Percentiles rank a stretch among this genome's conserved stretches.
phyloP scores from a whole-genome alignment of 1,140 invertebrate genomes.

The Drosophila tristis region DNA sequence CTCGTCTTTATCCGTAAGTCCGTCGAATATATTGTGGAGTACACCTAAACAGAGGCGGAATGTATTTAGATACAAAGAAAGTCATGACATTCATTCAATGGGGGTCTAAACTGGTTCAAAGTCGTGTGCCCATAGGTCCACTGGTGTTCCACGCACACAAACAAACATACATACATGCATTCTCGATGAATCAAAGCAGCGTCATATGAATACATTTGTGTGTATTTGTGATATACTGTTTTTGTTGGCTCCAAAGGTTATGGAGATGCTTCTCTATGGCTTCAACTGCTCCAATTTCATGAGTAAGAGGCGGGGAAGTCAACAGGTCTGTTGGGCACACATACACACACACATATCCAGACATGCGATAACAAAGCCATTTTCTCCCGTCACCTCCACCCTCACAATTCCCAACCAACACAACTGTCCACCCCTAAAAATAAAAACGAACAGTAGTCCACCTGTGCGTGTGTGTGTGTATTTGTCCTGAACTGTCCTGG shows the following conservation, averaged over 20 bases:
- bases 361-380: conserved; percentile 1
- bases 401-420: too few relatives aligned
- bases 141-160: background rate
- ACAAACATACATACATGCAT: background rate
- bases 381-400: conserved; percentile 3
- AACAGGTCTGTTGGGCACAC: conserved; percentile 48
- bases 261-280: conserved; percentile 30
- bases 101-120: conserved; percentile 18
- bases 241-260: conserved; percentile 11
- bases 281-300: conserved; percentile 17
- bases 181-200: background rate
- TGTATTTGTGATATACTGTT: conserved; percentile 44
- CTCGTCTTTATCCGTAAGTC: conserved; percentile 86
- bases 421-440: conserved; percentile 18
- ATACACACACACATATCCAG: conserved; percentile 10
- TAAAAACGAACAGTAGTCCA: conserved; percentile 1
- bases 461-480: conserved; percentile 1
- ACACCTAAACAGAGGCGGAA: conserved; percentile 83
- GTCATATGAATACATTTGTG: conserved; percentile 18
- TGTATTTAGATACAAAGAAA: background rate
- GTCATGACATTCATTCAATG: background rate
- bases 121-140: conserved; percentile 14
- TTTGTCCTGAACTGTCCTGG: conserved; percentile 28
- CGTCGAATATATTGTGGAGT: conserved; percentile 86
- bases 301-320: conserved; percentile 20